phyloP scores from a whole-genome alignment of 2,113 vertebrate genomes.

The Butorides virescens region DNA sequence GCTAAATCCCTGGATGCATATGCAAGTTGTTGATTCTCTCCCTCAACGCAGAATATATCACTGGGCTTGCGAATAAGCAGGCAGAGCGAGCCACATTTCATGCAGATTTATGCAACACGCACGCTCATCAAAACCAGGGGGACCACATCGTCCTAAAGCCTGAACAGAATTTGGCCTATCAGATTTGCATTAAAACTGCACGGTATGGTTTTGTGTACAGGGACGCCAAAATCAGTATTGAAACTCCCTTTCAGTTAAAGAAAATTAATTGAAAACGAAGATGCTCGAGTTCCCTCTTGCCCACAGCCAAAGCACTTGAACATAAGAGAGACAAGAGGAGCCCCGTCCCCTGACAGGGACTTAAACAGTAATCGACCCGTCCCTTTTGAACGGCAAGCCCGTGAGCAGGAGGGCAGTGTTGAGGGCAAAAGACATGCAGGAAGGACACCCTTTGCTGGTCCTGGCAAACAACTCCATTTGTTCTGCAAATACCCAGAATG shows the following conservation, averaged over 20 bases:
- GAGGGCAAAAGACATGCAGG: neutral
- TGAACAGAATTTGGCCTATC: neutral
- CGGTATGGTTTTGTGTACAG: neutral
- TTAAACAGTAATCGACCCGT: neutral
- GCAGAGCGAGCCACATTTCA: neutral
- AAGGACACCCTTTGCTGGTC: neutral
- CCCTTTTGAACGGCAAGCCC: neutral
- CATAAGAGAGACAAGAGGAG: neutral
- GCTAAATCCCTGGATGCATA: neutral
- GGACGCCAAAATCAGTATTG: neutral
- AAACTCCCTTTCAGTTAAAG: neutral
- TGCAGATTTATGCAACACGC: neutral
- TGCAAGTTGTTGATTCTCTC: neutral
- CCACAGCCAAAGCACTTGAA: neutral
- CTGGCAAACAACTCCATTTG: neutral
- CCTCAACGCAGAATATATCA: neutral
- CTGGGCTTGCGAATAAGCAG: neutral
- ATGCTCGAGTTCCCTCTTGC: neutral
- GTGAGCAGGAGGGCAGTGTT: neutral
- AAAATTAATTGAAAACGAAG: neutral
- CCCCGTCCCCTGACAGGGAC: neutral
- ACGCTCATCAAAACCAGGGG: neutral
- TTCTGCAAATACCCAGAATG: neutral
- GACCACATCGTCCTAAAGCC: neutral
- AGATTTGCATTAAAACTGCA: neutral